Evolutionary conservation across 2,888 invertebrate genomes (phyloP), one percentile per base, ranked within the genome.

Genomic region (Ceriagrion tenellum): DNA sequence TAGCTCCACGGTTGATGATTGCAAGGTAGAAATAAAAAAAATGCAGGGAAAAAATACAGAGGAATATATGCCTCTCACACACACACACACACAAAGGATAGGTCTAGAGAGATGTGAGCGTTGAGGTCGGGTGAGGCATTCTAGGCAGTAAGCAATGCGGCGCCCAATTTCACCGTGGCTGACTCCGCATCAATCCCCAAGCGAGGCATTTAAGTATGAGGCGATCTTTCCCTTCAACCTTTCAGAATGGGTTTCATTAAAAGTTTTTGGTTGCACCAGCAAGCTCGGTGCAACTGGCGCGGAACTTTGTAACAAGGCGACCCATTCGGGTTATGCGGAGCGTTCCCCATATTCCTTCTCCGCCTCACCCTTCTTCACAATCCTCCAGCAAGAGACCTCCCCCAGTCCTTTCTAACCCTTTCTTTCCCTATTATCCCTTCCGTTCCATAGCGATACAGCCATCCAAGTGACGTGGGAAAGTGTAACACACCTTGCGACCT

Each of bases 231-330:
- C 81, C 69, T 69, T 26, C 81, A 81, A 81, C 81, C 81, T 81
- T 81, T 81, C 81, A 81, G 81, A 81, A 81, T 81, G 81, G 81
- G 81, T 81, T 81, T 81, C 81, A 81, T 81, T 81, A 81, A 81
- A 81, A 81, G 81, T 81, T 81, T 81, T 81, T n/a, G 81, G 81
- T 81, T 81, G 81, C 81, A 81, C 81, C 81, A 35, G 69, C 69
- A n/a, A 0, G 35, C 81, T 13, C 30, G 81, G 81, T 81, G 81
- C 81, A 81, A 81, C 81, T 81, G 81, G 81, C 81, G 81, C 35
- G 81, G 81, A 81, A 81, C 81, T 81, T 81, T 6, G 81, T 81
- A 81, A 81, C 81, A 81, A 81, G 81, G 35, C 81, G 81, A 81
- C 81, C 81, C 35, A 30, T 81, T 81, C 81, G 30, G 81, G 35